phyloP scores from a whole-genome alignment of 2,888 invertebrate species.

The Acanthosepion pharaonis region DNA sequence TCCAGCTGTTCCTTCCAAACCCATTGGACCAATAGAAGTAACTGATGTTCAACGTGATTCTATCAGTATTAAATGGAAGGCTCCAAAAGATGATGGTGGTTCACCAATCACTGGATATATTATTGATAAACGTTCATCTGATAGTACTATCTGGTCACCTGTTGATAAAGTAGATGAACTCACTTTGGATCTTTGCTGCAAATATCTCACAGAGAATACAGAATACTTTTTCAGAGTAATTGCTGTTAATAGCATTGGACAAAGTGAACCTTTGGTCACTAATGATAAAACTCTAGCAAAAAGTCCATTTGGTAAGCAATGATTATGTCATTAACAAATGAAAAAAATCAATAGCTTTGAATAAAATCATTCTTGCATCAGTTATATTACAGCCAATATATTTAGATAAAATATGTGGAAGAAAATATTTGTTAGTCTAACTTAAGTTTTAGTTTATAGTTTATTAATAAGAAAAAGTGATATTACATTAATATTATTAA shows the following conservation, averaged over 20 bases:
- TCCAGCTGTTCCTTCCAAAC: slow-evolving; percentile 56
- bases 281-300: slow-evolving; percentile 62
- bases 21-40: slow-evolving; percentile 55
- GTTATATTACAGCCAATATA: neutral
- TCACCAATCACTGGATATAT: slow-evolving; percentile 66
- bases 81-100: slow-evolving; percentile 73
- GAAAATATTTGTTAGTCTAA: too few relatives aligned
- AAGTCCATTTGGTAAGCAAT: slow-evolving; percentile 66
- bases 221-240: slow-evolving; percentile 89
- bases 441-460: too few relatives aligned
- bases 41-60: slow-evolving; percentile 63
- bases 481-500: too few relatives aligned
- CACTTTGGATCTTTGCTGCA: slow-evolving; percentile 57
- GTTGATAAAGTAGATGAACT: slow-evolving; percentile 55
- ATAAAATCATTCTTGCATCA: neutral
- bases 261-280: slow-evolving; percentile 80
- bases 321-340: neutral
- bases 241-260: slow-evolving; percentile 90
- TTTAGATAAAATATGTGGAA: too few relatives aligned
- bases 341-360: neutral
- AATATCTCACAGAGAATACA: slow-evolving; percentile 64
- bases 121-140: slow-evolving; percentile 73
- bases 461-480: too few relatives aligned
- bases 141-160: slow-evolving; percentile 59
- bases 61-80: slow-evolving; percentile 69